Base-by-base conservation (phyloP, 1,140 invertebrate species). In the Drosophila busckii region DNA sequence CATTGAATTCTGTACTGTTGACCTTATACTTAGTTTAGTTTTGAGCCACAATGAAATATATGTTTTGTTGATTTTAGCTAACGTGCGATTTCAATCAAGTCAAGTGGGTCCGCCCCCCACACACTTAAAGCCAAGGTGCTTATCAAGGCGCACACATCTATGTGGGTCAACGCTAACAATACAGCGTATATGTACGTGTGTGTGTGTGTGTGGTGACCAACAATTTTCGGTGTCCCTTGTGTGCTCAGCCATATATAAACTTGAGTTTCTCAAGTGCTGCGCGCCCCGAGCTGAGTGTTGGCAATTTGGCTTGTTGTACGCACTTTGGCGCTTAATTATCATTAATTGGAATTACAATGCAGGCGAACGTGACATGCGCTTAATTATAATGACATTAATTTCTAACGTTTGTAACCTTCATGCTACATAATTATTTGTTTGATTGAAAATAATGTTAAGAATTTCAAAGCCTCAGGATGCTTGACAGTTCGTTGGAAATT, bases 71-170 rank as follows among this genome's bases (percentile, higher is more conserved):
- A 45, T 65, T 49, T 46, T 62, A 37, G 23, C 17, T 15, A 15
- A 56, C 66, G 68, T 67, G 75, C 52, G 76, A 75, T 75, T 82
- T 82, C 76, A 82, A 82, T 82, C 75, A 82, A 82, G 69, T 66
- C 69, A 75, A 82, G 75, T 82, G 75, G 75, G 70, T 70, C 38
- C n/a, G 20, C 10, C 1, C 4, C 13, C 16, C 22, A 26, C 3
- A 9, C n/a, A n/a, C 34, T 17, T 10, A 10, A 9, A 4, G 7
- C 1, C 31, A 13, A 23, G 19, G 44, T 38, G n/a, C 38, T 46
- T 65, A 73, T 73, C 73, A 55, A 20, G 29, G 19, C 19, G 20
- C 37, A 23, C 32, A 22, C 52, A 80, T 73, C 73, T 65, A 80
- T 69, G 46, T 80, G 69, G 73, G 75, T 82, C 75, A 82, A 38